A percentile compares a stretch with the other conserved stretches of the same genome.
Evolutionary conservation across 2,113 vertebrate genomes (phyloP).

Genomic region (Centropus bengalensis): DNA sequence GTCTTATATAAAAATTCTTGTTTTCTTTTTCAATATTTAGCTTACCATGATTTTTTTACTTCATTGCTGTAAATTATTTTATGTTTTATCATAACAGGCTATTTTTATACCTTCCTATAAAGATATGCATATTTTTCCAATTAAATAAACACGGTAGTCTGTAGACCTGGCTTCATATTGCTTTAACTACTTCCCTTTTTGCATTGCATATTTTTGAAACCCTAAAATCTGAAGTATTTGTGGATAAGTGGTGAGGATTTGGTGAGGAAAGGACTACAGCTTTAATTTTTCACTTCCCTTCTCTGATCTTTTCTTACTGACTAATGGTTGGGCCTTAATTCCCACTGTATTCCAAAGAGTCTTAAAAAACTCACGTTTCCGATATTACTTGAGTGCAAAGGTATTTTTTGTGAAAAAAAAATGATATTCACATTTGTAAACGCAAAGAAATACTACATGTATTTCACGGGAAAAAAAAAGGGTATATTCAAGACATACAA

Average conservation of each 20-base stretch:
- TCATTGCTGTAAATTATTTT: not conserved
- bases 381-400: not conserved
- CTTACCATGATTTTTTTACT: not conserved
- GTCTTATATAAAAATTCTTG: not conserved
- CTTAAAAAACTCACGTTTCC: not conserved
- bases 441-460: not conserved
- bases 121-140: not conserved
- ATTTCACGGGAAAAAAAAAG: not conserved
- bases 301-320: not conserved
- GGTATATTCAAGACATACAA: not conserved
- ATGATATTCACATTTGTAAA: not conserved
- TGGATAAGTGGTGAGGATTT: not conserved
- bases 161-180: not conserved
- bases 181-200: not conserved
- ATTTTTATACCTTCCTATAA: not conserved
- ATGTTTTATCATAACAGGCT: not conserved
- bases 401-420: not conserved
- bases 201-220: not conserved
- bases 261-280: fast-evolving
- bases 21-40: not conserved
- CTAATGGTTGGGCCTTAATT: not conserved
- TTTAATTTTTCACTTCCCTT: not conserved
- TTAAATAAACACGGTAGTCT: not conserved
- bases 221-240: not conserved
- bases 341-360: not conserved